A percentile compares a stretch with the other conserved stretches of the same genome.
Evolutionary conservation across 2,113 vertebrate species (phyloP).

Genomic region (Paracanthobrama guichenoti): DNA sequence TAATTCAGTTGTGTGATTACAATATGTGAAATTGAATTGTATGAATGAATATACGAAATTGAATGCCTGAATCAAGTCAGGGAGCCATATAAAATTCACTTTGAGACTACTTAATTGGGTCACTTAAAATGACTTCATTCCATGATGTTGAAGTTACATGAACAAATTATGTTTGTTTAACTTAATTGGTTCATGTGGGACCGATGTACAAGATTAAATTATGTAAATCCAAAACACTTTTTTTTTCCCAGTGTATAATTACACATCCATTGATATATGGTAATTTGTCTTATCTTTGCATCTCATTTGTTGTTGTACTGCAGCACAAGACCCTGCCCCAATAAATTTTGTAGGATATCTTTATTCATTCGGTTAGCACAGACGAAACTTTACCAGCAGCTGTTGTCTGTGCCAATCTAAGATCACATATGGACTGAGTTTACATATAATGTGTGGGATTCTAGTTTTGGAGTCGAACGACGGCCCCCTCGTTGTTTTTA

Average conservation of each 20-base stretch:
- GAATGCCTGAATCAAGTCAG: no score
- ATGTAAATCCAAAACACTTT: no score
- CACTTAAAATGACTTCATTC: no score
- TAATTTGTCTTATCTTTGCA: not conserved
- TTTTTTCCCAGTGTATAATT: not conserved
- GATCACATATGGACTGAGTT: not conserved
- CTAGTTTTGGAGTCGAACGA: constrained; percentile 33
- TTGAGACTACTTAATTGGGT: no score
- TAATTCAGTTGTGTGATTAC: no score
- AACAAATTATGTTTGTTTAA: no score
- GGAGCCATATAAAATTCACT: no score
- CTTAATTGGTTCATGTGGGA: no score
- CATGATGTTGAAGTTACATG: no score
- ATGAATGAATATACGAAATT: no score
- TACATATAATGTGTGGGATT: constrained; percentile 27
- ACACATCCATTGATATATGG: not conserved
- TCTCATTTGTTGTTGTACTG: not conserved
- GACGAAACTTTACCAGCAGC: not conserved
- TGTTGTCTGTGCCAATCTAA: constrained; percentile 11
- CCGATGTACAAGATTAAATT: no score
- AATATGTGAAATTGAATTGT: no score
- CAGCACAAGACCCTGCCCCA: not conserved
- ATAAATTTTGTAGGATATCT: not conserved
- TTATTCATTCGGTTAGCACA: not conserved
- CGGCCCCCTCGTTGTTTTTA: constrained; percentile 42